Percentiles rank a stretch among this genome's conserved stretches.
Evolutionary conservation across 2,888 invertebrate species (phyloP).

Genomic region (Leucophenga maculata): DNA sequence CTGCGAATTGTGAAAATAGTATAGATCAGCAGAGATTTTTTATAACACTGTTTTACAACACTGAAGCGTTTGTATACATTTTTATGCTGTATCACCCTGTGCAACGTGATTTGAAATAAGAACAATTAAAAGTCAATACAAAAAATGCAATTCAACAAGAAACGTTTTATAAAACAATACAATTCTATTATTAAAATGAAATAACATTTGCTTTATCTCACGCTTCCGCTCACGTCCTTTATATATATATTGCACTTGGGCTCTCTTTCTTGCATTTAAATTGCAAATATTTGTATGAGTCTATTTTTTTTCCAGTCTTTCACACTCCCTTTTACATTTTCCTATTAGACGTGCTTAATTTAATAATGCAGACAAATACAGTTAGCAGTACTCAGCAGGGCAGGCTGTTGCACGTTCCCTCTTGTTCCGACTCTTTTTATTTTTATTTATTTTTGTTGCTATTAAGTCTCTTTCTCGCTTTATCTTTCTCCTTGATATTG

Average conservation of each 20-base stretch:
- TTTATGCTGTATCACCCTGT: too few relatives aligned
- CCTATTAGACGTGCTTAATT: conserved; percentile 34
- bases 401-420: too few relatives aligned
- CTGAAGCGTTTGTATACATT: too few relatives aligned
- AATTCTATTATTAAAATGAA: conserved; percentile 48
- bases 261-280: conserved; percentile 10
- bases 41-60: too few relatives aligned
- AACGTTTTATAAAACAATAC: conserved; percentile 23
- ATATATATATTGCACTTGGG: conserved; percentile 1
- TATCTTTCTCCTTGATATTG: not conserved
- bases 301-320: conserved; percentile 20
- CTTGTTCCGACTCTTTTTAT: too few relatives aligned
- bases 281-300: not conserved
- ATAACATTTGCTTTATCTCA: conserved; percentile 16
- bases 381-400: not conserved
- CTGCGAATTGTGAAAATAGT: too few relatives aligned
- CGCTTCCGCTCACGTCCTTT: not conserved
- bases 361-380: conserved; percentile 42
- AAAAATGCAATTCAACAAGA: too few relatives aligned
- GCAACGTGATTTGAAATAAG: too few relatives aligned
- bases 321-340: conserved; percentile 10
- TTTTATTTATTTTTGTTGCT: too few relatives aligned
- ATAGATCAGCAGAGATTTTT: too few relatives aligned
- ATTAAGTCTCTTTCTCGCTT: not conserved
- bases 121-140: too few relatives aligned